Base-by-base conservation (phyloP, 2,888 invertebrate species). In the Allygus modestus region DNA sequence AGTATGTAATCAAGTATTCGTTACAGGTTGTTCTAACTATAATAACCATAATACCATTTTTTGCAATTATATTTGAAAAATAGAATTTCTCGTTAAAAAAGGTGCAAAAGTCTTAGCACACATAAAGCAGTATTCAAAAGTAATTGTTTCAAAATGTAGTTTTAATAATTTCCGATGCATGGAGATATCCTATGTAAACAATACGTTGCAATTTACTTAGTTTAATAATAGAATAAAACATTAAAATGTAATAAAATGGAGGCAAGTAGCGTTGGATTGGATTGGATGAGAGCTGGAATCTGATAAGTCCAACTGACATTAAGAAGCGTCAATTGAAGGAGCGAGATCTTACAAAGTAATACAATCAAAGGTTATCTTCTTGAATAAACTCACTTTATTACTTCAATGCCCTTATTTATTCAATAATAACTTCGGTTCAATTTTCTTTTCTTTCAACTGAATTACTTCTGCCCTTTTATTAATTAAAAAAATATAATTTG, bases 311-410 rank as follows among this genome's bases (percentile, higher is more conserved):
- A 58, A 58, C 20, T 58, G 58, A 23, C 58, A 58, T 58, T 58
- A 31, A 31, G 65, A 65, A 31, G 31, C 65, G 26, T 28, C 65
- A 65, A 65, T 65, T 65, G 65, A 65, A 65, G 65, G 28, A 28
- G 65, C 28, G 65, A 28, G 65, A 28, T 15, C 65, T 23, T 65
- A 65, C 65, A 65, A 65, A 65, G 65, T 65, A 65, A 65, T 31
- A 65, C 65, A 65, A 65, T 65, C 65, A 65, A 65, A 65, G 31
- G 65, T 65, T 65, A 65, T 65, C 65, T 26, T 12, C 65, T 11
- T 28, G 65, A 65, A 65, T 28, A 65, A 28, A 65, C 65, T 65
- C 31, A 65, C 65, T 65, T 65, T 65, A 65, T 58, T 12, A 58
- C 58, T 7, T 23, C 23, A 58, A 28, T 65, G 5, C 17, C 28